phyloP scores from a whole-genome alignment of 1,140 invertebrate species.

The Archivesica marissinica region DNA sequence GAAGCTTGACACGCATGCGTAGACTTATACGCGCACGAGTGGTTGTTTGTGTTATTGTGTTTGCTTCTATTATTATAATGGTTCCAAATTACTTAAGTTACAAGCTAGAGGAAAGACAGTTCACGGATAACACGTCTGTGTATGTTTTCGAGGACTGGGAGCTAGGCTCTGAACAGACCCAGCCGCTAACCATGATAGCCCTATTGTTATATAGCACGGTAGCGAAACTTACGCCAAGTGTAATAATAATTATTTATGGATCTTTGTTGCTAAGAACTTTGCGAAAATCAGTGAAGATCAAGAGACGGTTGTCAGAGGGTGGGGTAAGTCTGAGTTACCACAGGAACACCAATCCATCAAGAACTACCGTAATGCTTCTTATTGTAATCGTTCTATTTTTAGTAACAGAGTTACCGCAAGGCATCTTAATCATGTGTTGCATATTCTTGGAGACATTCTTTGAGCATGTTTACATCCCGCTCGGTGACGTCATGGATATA shows the following conservation, averaged over 20 bases:
- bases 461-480: conserved; percentile 82
- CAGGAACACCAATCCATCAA: conserved; percentile 87
- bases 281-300: conserved; percentile 72
- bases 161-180: conserved; percentile 63
- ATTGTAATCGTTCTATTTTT: conserved; percentile 94
- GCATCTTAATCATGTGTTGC: conserved; percentile 83
- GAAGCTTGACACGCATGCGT: conserved; percentile 88
- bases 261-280: conserved; percentile 81
- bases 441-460: conserved; percentile 74
- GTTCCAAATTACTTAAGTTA: conserved; percentile 88
- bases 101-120: conserved; percentile 49
- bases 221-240: conserved; percentile 83
- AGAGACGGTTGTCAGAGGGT: conserved; percentile 72
- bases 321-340: neutral
- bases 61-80: conserved; percentile 90
- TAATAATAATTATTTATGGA: conserved; percentile 84
- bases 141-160: conserved; percentile 69
- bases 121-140: conserved; percentile 28
- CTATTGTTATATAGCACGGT: conserved; percentile 78
- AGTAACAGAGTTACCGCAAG: conserved; percentile 92
- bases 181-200: conserved; percentile 72
- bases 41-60: conserved; percentile 89
- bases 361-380: conserved; percentile 95
- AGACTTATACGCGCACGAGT: conserved; percentile 87
- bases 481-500: conserved; percentile 96